A percentile compares a stretch with the other conserved stretches of the same genome.
Conservation (phyloP, 2,797 vertebrate species). For the Melanotaenia maccullochi region DNA sequence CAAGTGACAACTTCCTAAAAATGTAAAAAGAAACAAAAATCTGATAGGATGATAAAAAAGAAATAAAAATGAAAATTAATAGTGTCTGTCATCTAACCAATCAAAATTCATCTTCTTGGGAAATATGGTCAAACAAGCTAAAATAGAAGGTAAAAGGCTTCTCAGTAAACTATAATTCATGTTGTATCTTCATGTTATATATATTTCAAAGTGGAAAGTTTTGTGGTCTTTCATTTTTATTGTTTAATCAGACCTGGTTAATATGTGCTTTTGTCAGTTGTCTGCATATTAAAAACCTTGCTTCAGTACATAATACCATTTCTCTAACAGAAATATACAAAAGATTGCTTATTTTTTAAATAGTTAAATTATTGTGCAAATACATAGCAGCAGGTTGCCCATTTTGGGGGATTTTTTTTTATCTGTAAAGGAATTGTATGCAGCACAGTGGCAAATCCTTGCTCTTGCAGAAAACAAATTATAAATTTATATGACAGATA, state of each 20-base stretch:
- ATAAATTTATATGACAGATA: background rate
- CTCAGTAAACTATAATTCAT: too few species aligned
- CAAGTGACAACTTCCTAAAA: background rate
- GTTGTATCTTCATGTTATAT: too few species aligned
- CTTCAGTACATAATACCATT: too few species aligned
- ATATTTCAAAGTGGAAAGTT: background rate
- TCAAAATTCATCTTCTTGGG: background rate
- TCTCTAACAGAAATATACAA: too few species aligned
- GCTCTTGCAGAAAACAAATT: background rate
- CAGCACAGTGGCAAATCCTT: background rate
- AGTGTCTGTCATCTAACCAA: background rate
- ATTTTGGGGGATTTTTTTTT: background rate
- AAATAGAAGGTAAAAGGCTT: too few species aligned
- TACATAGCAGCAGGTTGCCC: background rate
- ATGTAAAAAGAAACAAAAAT: too few species aligned
- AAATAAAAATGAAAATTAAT: background rate
- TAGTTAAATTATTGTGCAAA: background rate
- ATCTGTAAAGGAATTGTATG: background rate
- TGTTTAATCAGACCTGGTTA: background rate
- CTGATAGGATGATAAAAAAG: background rate
- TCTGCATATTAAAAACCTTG: background rate
- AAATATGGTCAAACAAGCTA: background rate
- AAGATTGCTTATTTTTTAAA: too few species aligned
- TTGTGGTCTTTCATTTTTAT: background rate
- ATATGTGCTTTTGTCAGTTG: background rate